phyloP scores from a whole-genome alignment of 2,113 vertebrate species.

The Siphamia tubifer region DNA sequence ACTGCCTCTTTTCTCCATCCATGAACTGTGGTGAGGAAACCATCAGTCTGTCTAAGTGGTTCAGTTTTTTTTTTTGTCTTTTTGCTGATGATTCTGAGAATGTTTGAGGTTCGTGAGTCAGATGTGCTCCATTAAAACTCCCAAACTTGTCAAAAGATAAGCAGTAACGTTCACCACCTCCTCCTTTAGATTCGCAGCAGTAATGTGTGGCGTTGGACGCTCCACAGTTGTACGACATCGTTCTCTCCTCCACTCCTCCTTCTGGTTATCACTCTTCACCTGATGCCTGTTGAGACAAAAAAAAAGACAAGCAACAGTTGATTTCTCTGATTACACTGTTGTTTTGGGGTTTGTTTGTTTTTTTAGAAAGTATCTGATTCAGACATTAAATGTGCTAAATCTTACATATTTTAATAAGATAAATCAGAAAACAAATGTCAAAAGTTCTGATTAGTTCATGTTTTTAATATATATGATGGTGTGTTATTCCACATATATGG shows the following conservation, averaged over 20 bases:
- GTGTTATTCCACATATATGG: too few relatives aligned
- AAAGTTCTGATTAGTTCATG: too few relatives aligned
- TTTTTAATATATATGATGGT: too few relatives aligned
- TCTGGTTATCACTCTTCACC: slow-evolving; percentile 41
- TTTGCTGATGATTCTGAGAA: background rate
- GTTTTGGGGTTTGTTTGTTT: too few relatives aligned
- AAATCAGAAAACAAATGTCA: too few relatives aligned
- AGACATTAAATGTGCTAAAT: too few relatives aligned
- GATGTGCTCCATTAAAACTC: slow-evolving; percentile 1
- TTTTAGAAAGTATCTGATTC: too few relatives aligned
- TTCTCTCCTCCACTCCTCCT: slow-evolving; percentile 5
- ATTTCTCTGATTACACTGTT: too few relatives aligned
- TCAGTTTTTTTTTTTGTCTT: background rate
- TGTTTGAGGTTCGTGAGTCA: background rate
- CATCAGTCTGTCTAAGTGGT: background rate
- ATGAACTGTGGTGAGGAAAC: slow-evolving; percentile 1
- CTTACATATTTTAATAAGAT: too few relatives aligned
- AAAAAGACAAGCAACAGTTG: too few relatives aligned
- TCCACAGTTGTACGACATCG: background rate
- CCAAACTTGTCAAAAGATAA: background rate
- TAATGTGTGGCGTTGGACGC: background rate
- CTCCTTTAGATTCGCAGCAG: background rate
- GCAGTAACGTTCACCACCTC: too few relatives aligned
- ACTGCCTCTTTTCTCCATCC: background rate
- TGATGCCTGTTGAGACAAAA: slow-evolving; percentile 58